Base-by-base conservation (phyloP, 2,797 vertebrate genomes). In the Esox lucius region DNA sequence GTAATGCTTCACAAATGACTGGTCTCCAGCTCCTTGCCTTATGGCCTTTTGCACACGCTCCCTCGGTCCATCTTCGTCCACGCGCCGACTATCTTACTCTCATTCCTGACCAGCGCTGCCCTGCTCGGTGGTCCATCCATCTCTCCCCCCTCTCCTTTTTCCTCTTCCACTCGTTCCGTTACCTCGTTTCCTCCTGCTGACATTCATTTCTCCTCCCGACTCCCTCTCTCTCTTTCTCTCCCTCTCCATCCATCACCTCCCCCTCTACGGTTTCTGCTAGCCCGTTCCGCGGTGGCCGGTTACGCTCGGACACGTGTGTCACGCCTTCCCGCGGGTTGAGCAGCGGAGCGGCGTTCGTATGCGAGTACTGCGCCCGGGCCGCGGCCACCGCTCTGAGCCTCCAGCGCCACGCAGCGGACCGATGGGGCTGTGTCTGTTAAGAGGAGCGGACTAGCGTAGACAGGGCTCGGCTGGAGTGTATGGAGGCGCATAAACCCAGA, bases 41-140 rank as follows among this genome's bases (percentile, higher is more conserved):
- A 17, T 28, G 56, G 56, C 24, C 49, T 48, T 9, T 17, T 61
- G 17, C 19, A 16, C 8, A 19, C 28, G 28, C 46, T 68, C 13
- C n/a, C 49, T 71, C 72, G 76, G 76, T 80, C 80, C 78, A 53
- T 64, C 69, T 67, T 59, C 70, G 4, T 35, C 33, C 33, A 35
- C 5, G 33, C 33, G 33, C 2, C 33, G 2, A n/a, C 33, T 33
- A 35, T 2, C 33, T 2, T 35, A 35, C 33, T 0, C 17, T 56
- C 51, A 22, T n/a, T n/a, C 19, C 51, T 56, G 51, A 56, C 51
- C 19, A 17, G 16, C 19, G 6, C 16, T 53, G 16, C 51, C 7
- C 51, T 53, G 51, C 7, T 53, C 51, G 19, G 5, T 19, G n/a
- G n/a, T n/a, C n/a, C n/a, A n/a, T n/a, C n/a, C n/a, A n/a, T n/a